Evolutionary conservation across 2,113 vertebrate genomes (phyloP).

Genomic region (Bufo bufo): DNA sequence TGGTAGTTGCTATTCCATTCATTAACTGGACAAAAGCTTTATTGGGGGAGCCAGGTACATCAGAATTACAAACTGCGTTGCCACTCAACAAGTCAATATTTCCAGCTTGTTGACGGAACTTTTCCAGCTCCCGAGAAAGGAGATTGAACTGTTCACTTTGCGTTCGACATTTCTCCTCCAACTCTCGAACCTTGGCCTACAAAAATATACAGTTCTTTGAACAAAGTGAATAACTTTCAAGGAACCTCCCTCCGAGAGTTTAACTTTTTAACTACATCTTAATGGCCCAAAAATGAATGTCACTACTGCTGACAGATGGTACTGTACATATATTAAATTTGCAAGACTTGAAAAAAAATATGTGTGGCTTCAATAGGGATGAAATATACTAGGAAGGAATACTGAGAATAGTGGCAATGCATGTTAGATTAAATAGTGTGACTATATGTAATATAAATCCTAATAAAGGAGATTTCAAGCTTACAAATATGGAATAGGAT

Average conservation of each 20-base stretch:
- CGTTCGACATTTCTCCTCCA: constrained; percentile 93
- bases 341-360: neutral
- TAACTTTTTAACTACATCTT: neutral
- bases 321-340: too few relatives aligned
- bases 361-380: neutral
- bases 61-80: constrained; percentile 69
- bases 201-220: neutral
- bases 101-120: constrained; percentile 88
- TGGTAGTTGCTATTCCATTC: constrained; percentile 86
- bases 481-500: neutral
- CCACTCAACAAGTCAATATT: constrained; percentile 85
- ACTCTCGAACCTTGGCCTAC: constrained; percentile 92
- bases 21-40: constrained; percentile 84
- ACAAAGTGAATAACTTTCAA: neutral
- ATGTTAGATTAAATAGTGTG: neutral
- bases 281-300: neutral
- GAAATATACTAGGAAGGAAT: neutral
- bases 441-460: neutral
- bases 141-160: constrained; percentile 97
- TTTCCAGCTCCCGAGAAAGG: constrained; percentile 90
- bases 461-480: neutral
- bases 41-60: constrained; percentile 73
- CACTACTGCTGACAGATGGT: neutral
- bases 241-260: neutral
- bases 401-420: neutral